Base-by-base conservation (phyloP, 2,113 vertebrate species). In the Scophthalmus maximus region DNA sequence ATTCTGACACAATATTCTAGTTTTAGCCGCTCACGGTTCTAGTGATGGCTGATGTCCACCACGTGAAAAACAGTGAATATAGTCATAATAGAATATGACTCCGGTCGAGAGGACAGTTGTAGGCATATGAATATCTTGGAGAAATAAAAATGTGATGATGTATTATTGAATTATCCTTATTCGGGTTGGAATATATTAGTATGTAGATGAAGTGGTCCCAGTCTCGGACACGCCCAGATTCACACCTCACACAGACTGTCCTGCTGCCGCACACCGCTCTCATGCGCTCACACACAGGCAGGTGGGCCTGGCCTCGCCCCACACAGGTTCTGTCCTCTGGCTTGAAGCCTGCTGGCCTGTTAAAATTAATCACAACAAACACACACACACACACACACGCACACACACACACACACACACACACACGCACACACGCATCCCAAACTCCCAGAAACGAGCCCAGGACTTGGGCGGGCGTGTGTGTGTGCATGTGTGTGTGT, bases 211-310 rank as follows among this genome's bases (percentile, higher is more conserved):
- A 59, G 51, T 57, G 42, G n/a, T 50, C 25, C 17, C n/a, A 27
- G 52, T 56, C 23, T 49, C 51, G 26, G 42, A 50, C 58, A 55
- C 12, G 4, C 47, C 38, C 53, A 51, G 47, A 49, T 51, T 84
- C 76, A 59, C 66, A 63, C 50, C 1, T 56, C 26, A 42, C 34
- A 22, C 44, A 68, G 58, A 23, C 56, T 18, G 14, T 1, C 70
- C 34, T 67, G 71, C 70, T 83, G 66, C 46, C 67, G 59, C 36
- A 22, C 76, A 59, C 1, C 47, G 70, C 58, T 68, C 63, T 56
- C 46, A 76, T 60, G 22, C 47, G 60, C 62, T 71, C 57, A 67
- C 69, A 78, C 57, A 49, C 63, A 55, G 38, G 59, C 64, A 55
- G 74, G 63, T 18, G 3, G 56, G 42, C 69, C 34, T 60, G 49